Evolutionary conservation across 2,888 invertebrate genomes (phyloP), one percentile per base, ranked within the genome.

Genomic region (Leptopilina myrica): DNA sequence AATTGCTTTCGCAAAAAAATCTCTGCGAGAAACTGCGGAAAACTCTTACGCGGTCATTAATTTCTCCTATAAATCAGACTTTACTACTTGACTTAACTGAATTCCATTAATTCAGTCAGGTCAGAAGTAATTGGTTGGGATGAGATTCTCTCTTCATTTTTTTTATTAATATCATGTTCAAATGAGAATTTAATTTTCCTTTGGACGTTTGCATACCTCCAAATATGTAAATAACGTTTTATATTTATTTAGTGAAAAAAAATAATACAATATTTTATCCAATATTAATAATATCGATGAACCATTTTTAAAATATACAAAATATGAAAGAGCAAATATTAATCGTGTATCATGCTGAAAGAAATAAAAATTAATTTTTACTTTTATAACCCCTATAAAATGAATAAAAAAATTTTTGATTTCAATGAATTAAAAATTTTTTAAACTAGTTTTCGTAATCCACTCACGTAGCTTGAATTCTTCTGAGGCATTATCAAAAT

Each of bases 101-200:
- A 79, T 79, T 77, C 79, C 76, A 66, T 76, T 66, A 79, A 62
- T 77, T 26, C 66, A 43, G 77, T 77, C 77, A 59, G 75, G 66
- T 65, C n/a, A n/a, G 53, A 62, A 66, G 67, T 77, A 76, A 79
- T 76, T 78, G 65, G 56, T 56, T 65, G 56, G 46, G 73, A 78
- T 76, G 53, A 62, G 67, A 79, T 76, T 79, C 62, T 59, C 56
- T 26, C n/a, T n/a, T 14, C n/a, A 59, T 73, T 33, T 59, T 59
- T 56, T 53, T 49, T 49, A 49, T 49, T 49, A 59, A 73, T 53
- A 11, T 46, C 26, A 56, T 56, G 12, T 33, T 73, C 5, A 73
- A 73, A 6, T n/a, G n/a, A 6, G 20, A 67, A 15, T 49, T 9
- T 67, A 46, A 46, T 49, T 67, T 15, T 8, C 11, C 5, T 20